Evolutionary conservation across 2,888 invertebrate species (phyloP).

Genomic region (Aspidiotus rigidus): DNA sequence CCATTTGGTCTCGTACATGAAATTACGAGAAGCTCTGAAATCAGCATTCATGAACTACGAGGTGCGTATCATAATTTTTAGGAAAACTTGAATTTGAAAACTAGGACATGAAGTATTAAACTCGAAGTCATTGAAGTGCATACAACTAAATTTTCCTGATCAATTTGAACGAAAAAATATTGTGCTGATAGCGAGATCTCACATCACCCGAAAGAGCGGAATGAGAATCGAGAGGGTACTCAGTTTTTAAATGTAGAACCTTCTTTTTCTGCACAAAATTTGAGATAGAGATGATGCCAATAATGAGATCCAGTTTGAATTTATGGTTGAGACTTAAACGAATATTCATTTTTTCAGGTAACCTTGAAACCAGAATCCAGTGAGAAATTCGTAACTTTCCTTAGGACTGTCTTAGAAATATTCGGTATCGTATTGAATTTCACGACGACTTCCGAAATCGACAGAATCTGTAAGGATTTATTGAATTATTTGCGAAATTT

Average conservation of each 20-base stretch:
- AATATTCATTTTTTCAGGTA: constrained; percentile 48
- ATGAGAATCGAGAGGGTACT: too few relatives aligned
- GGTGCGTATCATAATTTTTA: constrained; percentile 47
- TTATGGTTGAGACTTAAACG: too few relatives aligned
- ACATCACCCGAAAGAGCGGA: too few relatives aligned
- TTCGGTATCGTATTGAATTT: constrained; percentile 63
- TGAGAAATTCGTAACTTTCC: constrained; percentile 60
- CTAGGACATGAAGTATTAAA: too few relatives aligned
- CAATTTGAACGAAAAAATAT: too few relatives aligned
- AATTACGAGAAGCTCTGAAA: constrained; percentile 69
- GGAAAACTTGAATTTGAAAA: constrained; percentile 3
- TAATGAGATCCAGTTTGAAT: too few relatives aligned
- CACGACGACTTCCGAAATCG: constrained; percentile 59
- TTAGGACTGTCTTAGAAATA: constrained; percentile 55
- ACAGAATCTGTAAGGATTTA: constrained; percentile 42
- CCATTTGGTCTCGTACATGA: constrained; percentile 67
- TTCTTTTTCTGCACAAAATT: too few relatives aligned
- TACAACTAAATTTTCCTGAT: too few relatives aligned
- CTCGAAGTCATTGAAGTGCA: too few relatives aligned
- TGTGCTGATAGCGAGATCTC: too few relatives aligned
- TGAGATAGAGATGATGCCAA: too few relatives aligned
- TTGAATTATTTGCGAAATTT: constrained; percentile 18
- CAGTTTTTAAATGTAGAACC: too few relatives aligned
- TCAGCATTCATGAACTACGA: constrained; percentile 80
- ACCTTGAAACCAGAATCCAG: constrained; percentile 68